Evolutionary conservation across 2,888 invertebrate genomes (phyloP), one percentile per base, ranked within the genome.

Genomic region (Carterocephalus palaemon): DNA sequence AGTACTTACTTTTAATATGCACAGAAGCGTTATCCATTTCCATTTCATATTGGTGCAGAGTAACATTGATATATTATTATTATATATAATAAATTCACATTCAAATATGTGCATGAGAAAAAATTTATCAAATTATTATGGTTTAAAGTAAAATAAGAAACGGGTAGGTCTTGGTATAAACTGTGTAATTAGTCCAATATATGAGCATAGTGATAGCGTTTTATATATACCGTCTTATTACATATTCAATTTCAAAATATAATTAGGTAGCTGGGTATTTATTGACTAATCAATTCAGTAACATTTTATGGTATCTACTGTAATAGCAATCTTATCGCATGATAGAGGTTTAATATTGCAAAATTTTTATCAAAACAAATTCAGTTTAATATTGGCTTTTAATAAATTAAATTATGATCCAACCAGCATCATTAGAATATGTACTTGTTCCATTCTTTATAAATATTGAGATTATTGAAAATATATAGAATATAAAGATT

Each of bases 221-320:
- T 17, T 45, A 37, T 43, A 42, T 43, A 45, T 37, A 36, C 7
- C 1, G 28, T 16, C 17, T 6, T 20, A 10, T 34, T 34, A 10
- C 43, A 29, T 31, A 15, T 7, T 28, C 2, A 12, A 12, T 43
- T 43, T 31, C 43, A 43, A 37, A 43, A 36, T 43, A 4, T n/a
- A n/a, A n/a, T n/a, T n/a, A 13, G 13, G n/a, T 34, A 9, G 26
- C 13, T 37, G 8, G 15, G 13, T n/a, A 13, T 19, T 5, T n/a
- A 26, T 34, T 41, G 17, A 6, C 13, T 5, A 41, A 33, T 17
- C 6, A 29, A 23, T 38, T 20, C 13, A 5, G 17, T 37, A 38
- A 34, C 15, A 15, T 1, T 13, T 10, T 31, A 4, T 1, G 13
- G 6, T n/a, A n/a, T n/a, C n/a, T 23, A 15, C 15, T 17, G 16